Base-by-base conservation (phyloP, 30 jellyfish, hydroid and myxozoan genomes). In the Pseudorhiza aurosa region DNA sequence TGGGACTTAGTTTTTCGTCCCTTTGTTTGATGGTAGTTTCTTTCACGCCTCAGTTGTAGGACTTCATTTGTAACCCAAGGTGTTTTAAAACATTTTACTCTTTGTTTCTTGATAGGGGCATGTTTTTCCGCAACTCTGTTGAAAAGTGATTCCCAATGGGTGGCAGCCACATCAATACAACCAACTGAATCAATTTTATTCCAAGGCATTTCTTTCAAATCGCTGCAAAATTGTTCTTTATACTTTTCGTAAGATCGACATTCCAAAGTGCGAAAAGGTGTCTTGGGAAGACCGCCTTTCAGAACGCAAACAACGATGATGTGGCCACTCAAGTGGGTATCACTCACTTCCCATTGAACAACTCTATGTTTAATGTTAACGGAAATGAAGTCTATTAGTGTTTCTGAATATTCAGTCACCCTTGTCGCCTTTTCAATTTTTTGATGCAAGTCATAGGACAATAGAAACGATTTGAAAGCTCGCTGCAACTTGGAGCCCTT, bases 401-500 rank as follows among this genome's bases (percentile, higher is more conserved):
- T 62, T 30, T 80, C 91, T 81, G 85, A 81, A 30, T 81, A 37
- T 50, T 65, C 67, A 35, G 91, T 65, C 85, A 63, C 85, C 65
- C 91, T 80, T 80, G 85, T 80, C 87, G 72, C 88, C 74, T 68
- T 71, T 82, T 44, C 87, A 43, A 82, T 67, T 40, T 49, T 67
- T 68, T 51, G 72, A 19, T 68, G 81, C 47, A 68, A 82, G 81
- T 71, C 87, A 82, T 59, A 46, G 55, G 87, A 64, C 78, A 82
- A 51, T 82, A 60, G 82, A 82, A 68, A 82, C 25, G 82, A 68
- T 67, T 39, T 28, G 86, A 81, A 65, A 63, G 77, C 15, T 81
- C 93, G 68, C 87, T 49, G 95, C 85, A 81, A 17, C 92, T 81
- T 81, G 82, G 92, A 81, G 44, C 83, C 89, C 75, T 42, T 69